These are phyloP conservation scores for Drosophila virilis DNA, from an alignment of 1,140 invertebrate species.

Conservation along the genomic window DNA sequence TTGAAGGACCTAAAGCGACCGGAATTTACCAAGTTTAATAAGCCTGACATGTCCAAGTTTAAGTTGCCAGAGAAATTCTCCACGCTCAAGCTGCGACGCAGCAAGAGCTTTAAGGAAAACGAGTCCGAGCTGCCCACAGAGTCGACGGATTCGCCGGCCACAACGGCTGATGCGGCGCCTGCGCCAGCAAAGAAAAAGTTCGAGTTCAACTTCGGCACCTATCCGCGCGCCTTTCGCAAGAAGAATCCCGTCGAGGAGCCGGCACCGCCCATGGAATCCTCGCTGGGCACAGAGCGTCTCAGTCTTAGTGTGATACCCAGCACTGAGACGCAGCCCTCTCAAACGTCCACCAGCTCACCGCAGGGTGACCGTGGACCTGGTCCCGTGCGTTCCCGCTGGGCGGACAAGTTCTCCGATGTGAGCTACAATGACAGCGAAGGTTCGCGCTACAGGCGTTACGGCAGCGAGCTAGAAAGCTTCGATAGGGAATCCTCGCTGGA, in stretches of 20 bases:
- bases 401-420: constrained; percentile 85
- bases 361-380: constrained; percentile 84
- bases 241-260: constrained; percentile 86
- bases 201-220: constrained; percentile 90
- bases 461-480: constrained; percentile 83
- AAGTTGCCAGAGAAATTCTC: constrained; percentile 86
- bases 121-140: constrained; percentile 47
- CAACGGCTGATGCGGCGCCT: constrained; percentile 35
- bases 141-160: constrained; percentile 41
- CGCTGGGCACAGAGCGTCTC: constrained; percentile 75
- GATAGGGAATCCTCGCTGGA: constrained; percentile 84
- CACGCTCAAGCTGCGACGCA: constrained; percentile 72
- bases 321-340: constrained; percentile 81
- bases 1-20: constrained; percentile 85
- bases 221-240: constrained; percentile 89
- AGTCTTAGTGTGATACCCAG: constrained; percentile 79
- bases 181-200: constrained; percentile 86
- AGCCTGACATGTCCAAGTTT: constrained; percentile 87
- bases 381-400: constrained; percentile 85
- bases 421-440: constrained; percentile 84
- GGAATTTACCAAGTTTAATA: constrained; percentile 82
- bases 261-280: constrained; percentile 54
- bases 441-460: constrained; percentile 73
- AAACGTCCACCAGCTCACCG: constrained; percentile 85
- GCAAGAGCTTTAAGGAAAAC: constrained; percentile 82